These are phyloP conservation scores for Sinonovacula constricta DNA, from an alignment of 1,140 invertebrate genomes.

Conservation along the genomic window DNA sequence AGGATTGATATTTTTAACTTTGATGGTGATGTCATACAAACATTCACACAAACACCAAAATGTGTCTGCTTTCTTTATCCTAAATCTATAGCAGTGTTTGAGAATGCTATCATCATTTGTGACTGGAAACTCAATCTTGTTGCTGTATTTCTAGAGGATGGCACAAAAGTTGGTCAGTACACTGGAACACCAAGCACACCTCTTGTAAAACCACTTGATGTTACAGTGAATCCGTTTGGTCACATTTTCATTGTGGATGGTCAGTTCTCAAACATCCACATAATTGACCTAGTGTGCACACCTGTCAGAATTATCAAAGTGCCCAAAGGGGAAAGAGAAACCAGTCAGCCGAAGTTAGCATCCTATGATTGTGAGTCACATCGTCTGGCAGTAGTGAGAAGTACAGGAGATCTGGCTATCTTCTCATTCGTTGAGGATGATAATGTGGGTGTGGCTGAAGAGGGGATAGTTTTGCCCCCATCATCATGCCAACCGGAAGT, in stretches of 20 bases:
- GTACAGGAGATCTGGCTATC: constrained; percentile 31
- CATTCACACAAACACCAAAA: constrained; percentile 14
- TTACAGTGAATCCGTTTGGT: constrained; percentile 24
- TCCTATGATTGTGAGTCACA: constrained; percentile 18
- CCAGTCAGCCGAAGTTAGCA: constrained; percentile 8
- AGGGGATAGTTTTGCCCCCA: not conserved
- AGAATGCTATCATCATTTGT: constrained; percentile 15
- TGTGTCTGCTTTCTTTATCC: not conserved
- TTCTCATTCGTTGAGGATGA: constrained; percentile 27
- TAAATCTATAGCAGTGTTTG: constrained; percentile 10
- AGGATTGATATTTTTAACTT: constrained; percentile 29
- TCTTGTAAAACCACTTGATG: constrained; percentile 33
- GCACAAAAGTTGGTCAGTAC: constrained; percentile 23
- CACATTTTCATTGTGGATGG: constrained; percentile 47
- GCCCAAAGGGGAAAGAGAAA: not conserved
- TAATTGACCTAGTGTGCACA: constrained; percentile 21
- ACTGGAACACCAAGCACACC: constrained; percentile 21
- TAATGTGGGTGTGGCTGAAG: constrained; percentile 14
- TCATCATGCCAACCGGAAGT: constrained; percentile 16
- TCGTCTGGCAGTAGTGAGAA: constrained; percentile 7
- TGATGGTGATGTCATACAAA: constrained; percentile 16
- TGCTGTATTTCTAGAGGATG: constrained; percentile 10
- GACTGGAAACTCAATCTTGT: constrained; percentile 31
- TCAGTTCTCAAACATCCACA: constrained; percentile 29
- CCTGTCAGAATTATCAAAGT: constrained; percentile 34